phyloP scores from a whole-genome alignment of 2,888 invertebrate species.

The Geophilus truncorum region DNA sequence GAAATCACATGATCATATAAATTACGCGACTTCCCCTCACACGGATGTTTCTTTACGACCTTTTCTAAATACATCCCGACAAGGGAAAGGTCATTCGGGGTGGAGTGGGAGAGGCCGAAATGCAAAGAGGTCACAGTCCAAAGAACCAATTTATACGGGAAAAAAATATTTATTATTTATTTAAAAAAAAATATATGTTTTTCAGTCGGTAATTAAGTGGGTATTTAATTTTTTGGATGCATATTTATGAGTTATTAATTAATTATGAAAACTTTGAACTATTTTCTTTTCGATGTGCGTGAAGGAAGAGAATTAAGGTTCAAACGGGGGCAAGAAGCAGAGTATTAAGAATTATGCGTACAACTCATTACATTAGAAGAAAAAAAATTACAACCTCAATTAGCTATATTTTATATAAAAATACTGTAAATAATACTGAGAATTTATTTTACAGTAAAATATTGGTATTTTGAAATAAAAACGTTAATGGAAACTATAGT shows the following conservation, averaged over 20 bases:
- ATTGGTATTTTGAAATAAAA: no score
- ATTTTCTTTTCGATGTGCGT: background rate
- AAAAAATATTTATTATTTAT: no score
- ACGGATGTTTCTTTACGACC: slow-evolving; percentile 11
- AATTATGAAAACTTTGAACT: background rate
- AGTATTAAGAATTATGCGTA: no score
- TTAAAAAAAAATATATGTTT: no score
- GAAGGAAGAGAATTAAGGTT: background rate
- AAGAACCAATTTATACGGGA: background rate
- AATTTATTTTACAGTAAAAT: no score
- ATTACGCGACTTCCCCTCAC: slow-evolving; percentile 7
- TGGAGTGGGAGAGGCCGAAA: background rate
- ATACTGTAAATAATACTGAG: no score
- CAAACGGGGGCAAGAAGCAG: background rate
- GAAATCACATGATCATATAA: background rate
- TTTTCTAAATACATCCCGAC: background rate
- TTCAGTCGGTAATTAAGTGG: no score
- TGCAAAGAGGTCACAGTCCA: background rate
- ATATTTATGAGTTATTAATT: background rate
- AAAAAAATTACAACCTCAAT: no score
- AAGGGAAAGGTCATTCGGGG: background rate
- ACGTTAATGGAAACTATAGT: no score
- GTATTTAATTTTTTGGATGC: background rate
- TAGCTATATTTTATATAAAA: no score
- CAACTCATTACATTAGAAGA: no score